These are phyloP conservation scores for Automeris io DNA, from an alignment of 2,888 invertebrate species.

Conservation along the genomic window DNA sequence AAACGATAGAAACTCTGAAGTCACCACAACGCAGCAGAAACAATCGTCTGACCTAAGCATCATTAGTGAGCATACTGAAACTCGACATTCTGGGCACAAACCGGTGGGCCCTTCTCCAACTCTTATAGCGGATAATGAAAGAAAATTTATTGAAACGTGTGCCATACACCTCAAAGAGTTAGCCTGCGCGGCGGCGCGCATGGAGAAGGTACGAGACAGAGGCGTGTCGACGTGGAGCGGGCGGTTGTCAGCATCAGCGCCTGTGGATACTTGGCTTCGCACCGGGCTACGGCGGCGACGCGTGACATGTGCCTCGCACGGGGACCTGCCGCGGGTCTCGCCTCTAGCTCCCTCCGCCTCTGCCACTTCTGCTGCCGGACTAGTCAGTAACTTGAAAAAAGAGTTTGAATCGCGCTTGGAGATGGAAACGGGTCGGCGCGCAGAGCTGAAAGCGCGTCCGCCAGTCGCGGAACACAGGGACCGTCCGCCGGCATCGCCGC, in stretches of 20 bases:
- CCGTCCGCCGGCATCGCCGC: constrained; percentile 79
- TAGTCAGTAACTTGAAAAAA: constrained; percentile 90
- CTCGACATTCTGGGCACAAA: constrained; percentile 20
- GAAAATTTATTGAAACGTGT: constrained; percentile 73
- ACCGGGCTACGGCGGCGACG: constrained; percentile 58
- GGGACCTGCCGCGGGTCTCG: constrained; percentile 54
- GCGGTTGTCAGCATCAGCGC: constrained; percentile 79
- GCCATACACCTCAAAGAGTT: constrained; percentile 78
- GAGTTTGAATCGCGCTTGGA: constrained; percentile 86
- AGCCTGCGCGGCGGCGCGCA: constrained; percentile 58
- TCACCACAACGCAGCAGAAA: constrained; percentile 22
- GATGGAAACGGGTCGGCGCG: constrained; percentile 30
- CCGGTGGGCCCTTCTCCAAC: constrained; percentile 16
- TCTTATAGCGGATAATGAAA: constrained; percentile 54
- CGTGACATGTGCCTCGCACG: constrained; percentile 54
- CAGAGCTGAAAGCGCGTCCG: constrained; percentile 28
- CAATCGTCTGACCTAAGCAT: constrained; percentile 48
- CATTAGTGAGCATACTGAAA: constrained; percentile 53
- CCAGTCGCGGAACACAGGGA: constrained; percentile 21
- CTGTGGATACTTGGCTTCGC: constrained; percentile 75
- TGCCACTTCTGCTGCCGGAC: constrained; percentile 75
- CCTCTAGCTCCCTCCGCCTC: constrained; percentile 20
- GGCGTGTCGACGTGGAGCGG: constrained; percentile 63
- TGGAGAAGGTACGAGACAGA: constrained; percentile 50
- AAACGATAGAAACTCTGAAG: constrained; percentile 4